Evolutionary conservation across 2,888 invertebrate species (phyloP).

Genomic region (Aleiodes leptofemur): DNA sequence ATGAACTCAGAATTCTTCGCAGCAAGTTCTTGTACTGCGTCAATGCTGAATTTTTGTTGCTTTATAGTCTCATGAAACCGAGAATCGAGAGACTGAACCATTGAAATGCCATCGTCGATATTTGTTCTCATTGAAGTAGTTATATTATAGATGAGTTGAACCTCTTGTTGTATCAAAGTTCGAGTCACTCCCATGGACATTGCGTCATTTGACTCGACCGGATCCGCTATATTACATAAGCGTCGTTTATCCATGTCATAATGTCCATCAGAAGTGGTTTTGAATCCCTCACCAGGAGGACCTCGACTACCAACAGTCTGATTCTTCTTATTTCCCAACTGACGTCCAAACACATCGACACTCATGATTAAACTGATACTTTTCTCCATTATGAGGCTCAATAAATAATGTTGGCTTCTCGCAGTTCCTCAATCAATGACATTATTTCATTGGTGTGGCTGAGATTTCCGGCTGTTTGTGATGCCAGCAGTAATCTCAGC

Average conservation of each 20-base stretch:
- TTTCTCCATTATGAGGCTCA: too few species aligned
- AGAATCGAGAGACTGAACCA: constrained; percentile 8
- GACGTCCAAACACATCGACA: too few species aligned
- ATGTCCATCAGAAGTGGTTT: constrained; percentile 42
- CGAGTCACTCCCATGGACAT: too few species aligned
- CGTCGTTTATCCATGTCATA: constrained; percentile 45
- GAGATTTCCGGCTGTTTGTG: too few species aligned
- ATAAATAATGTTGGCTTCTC: too few species aligned
- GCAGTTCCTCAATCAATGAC: too few species aligned
- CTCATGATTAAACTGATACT: too few species aligned
- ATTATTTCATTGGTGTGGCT: too few species aligned
- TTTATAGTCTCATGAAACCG: neutral
- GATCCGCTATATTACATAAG: constrained; percentile 42
- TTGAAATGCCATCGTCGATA: constrained; percentile 13
- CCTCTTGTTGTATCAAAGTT: too few species aligned
- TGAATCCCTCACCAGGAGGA: constrained; percentile 39
- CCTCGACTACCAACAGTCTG: constrained; percentile 16
- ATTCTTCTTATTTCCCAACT: neutral
- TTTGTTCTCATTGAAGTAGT: neutral
- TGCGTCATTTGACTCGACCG: constrained; percentile 13
- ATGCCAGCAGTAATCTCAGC: too few species aligned
- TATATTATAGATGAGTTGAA: too few species aligned
- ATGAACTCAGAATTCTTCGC: neutral
- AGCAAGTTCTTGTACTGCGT: constrained; percentile 28
- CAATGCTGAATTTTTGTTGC: neutral